phyloP scores from a whole-genome alignment of 2,888 invertebrate genomes.

The Hyposoter didymator region DNA sequence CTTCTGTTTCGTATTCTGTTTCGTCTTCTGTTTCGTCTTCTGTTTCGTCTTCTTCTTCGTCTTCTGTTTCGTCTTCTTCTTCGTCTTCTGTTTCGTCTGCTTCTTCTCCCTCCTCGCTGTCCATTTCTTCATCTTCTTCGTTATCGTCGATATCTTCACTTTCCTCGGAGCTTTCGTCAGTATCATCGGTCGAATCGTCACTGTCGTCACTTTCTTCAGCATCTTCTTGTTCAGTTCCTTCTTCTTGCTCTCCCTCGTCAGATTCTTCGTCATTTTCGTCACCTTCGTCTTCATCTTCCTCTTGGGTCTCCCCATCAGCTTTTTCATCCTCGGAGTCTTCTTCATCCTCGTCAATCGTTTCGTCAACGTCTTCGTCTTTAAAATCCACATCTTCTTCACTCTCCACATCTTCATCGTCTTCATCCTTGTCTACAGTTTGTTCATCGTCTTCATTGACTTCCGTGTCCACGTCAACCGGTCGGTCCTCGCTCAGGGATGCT shows the following conservation, averaged over 20 bases:
- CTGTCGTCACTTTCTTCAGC: not conserved
- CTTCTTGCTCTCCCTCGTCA: not conserved
- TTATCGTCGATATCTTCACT: not conserved
- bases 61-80: not conserved
- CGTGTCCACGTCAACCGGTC: slow-evolving; percentile 8
- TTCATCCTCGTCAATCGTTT: slow-evolving; percentile 1
- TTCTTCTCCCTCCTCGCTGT: not conserved
- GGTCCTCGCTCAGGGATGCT: no score
- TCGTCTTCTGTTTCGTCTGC: not conserved
- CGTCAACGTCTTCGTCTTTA: not conserved
- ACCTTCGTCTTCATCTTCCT: not conserved
- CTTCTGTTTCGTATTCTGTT: not conserved
- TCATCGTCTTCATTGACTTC: slow-evolving; percentile 3
- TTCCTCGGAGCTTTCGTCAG: not conserved
- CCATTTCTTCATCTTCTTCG: not conserved
- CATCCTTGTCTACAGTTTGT: not conserved
- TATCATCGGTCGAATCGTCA: not conserved
- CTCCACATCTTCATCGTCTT: not conserved
- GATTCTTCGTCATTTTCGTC: slow-evolving; percentile 24
- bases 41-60: not conserved
- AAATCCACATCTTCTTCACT: not conserved
- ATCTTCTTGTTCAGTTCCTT: no score
- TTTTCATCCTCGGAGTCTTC: not conserved
- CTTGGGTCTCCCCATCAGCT: not conserved
- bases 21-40: not conserved